Evolutionary conservation across 2,888 invertebrate species (phyloP).

Genomic region (Lepidonotus clava): DNA sequence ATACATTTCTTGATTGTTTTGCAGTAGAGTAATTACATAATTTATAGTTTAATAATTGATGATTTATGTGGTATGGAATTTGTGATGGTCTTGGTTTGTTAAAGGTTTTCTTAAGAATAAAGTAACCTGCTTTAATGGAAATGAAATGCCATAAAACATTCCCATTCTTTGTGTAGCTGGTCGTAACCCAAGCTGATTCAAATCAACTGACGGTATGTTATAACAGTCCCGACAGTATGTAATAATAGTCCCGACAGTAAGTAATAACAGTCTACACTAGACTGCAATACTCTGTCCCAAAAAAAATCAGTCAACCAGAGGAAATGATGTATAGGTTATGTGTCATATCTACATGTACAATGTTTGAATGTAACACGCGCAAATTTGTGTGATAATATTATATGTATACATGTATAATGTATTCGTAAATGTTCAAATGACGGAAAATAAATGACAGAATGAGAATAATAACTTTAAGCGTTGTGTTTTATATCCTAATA

Average conservation of each 20-base stretch:
- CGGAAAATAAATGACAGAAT: background rate
- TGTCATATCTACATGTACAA: constrained; percentile 22
- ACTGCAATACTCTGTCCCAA: background rate
- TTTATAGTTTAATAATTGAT: background rate
- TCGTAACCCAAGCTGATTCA: too few species aligned
- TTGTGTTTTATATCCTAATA: background rate
- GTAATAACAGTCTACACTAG: background rate
- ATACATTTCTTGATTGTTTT: too few species aligned
- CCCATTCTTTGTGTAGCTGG: background rate
- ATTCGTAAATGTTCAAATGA: constrained; percentile 36
- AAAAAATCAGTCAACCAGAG: background rate
- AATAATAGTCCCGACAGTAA: too few species aligned
- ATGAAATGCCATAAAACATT: background rate
- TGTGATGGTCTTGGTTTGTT: constrained; percentile 20
- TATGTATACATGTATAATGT: constrained; percentile 39
- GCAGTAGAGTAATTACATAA: background rate
- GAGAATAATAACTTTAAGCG: background rate
- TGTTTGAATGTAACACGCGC: constrained; percentile 6
- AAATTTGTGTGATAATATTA: constrained; percentile 35
- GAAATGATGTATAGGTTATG: background rate
- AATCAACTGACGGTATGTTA: too few species aligned
- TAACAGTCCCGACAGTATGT: too few species aligned
- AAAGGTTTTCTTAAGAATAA: background rate
- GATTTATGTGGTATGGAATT: constrained; percentile 18
- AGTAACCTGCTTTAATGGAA: background rate